Evolutionary conservation across 2,113 vertebrate species (phyloP).

Genomic region (Pterocles orientalis): DNA sequence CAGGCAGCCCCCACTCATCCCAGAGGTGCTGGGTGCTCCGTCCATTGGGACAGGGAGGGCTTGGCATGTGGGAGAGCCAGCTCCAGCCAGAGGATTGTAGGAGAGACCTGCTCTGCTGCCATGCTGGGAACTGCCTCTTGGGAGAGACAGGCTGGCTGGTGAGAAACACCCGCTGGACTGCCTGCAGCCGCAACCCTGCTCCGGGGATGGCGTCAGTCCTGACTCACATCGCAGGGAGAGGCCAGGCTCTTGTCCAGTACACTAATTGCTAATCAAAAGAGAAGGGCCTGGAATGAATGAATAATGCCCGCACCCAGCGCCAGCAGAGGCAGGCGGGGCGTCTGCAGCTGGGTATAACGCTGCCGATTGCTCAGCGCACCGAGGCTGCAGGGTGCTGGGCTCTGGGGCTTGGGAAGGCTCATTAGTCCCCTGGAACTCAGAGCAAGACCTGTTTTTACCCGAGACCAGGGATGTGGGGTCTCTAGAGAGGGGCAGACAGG

Average conservation of each 20-base stretch:
- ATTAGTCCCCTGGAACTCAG: not conserved
- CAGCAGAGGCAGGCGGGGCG: not conserved
- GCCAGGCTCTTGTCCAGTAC: not conserved
- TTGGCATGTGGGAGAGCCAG: not conserved
- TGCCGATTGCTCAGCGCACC: fast-evolving
- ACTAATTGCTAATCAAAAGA: not conserved
- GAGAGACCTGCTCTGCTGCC: fast-evolving
- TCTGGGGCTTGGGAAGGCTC: not conserved
- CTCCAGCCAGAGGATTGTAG: fast-evolving
- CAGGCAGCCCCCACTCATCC: not conserved
- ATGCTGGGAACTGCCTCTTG: not conserved
- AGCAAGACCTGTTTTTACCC: not conserved
- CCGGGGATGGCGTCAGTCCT: not conserved
- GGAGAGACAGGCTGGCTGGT: not conserved
- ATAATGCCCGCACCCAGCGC: not conserved
- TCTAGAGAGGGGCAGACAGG: not conserved
- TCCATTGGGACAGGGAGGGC: not conserved
- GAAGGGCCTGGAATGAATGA: not conserved
- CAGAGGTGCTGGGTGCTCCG: not conserved
- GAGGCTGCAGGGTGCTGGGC: not conserved
- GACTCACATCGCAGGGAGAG: not conserved
- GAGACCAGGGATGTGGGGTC: not conserved
- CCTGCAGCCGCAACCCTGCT: not conserved
- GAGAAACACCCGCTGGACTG: not conserved
- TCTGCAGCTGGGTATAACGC: not conserved